Conservation (phyloP, 2,888 invertebrate genomes). For the Tiliacea citrago region DNA sequence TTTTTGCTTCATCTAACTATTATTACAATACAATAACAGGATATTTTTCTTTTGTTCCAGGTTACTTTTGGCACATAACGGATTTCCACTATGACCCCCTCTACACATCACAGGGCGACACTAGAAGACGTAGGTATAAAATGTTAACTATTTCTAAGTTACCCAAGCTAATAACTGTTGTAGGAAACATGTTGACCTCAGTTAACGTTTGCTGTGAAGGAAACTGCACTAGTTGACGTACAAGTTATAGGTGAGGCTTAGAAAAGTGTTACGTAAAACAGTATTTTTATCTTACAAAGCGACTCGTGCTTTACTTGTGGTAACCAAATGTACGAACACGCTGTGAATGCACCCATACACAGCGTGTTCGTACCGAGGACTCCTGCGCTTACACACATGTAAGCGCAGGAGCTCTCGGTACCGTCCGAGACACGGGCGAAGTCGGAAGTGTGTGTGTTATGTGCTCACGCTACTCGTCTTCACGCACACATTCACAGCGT, state of each 20-base stretch:
- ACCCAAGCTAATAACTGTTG: slow-evolving; percentile 30
- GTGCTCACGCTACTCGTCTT: too few species aligned
- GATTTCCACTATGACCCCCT: slow-evolving; percentile 97
- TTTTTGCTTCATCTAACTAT: background rate
- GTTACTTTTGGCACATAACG: slow-evolving; percentile 98
- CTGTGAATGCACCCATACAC: too few species aligned
- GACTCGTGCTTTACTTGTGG: too few species aligned
- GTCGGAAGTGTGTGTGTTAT: too few species aligned
- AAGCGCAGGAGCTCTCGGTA: too few species aligned
- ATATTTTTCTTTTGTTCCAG: slow-evolving; percentile 90
- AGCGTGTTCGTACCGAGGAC: too few species aligned
- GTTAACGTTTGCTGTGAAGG: background rate
- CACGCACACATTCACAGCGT: too few species aligned
- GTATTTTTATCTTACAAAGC: too few species aligned
- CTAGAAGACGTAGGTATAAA: slow-evolving; percentile 93
- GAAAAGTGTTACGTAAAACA: background rate
- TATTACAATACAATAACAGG: background rate
- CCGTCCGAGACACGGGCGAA: too few species aligned
- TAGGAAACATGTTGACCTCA: background rate
- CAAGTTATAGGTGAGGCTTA: background rate
- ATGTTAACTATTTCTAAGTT: slow-evolving; percentile 63
- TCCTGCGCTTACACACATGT: too few species aligned
- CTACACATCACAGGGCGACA: slow-evolving; percentile 94
- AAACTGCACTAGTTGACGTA: background rate
- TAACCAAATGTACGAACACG: too few species aligned